Evolutionary conservation across 23 tunicate species (phyloP).

Genomic region (Phallusia fumigata): DNA sequence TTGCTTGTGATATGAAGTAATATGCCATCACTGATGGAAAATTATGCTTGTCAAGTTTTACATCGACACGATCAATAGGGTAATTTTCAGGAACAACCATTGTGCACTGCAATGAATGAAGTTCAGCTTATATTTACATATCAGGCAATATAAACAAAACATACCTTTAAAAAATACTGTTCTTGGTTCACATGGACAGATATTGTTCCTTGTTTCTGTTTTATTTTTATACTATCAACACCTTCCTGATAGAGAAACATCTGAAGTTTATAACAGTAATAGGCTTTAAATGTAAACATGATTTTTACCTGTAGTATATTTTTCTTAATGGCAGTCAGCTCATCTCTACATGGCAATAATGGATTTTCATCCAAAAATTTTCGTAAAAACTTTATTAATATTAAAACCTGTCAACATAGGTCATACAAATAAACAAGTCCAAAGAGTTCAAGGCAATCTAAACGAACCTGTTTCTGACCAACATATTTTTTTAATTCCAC

Average conservation of each 20-base stretch:
- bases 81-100: constrained; percentile 65
- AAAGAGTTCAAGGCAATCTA: neutral
- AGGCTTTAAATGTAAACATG: no score
- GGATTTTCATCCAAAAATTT: constrained; percentile 85
- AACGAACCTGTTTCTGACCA: constrained; percentile 58
- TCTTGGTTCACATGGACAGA: constrained; percentile 34
- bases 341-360: constrained; percentile 86
- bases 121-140: neutral
- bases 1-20: constrained; percentile 89
- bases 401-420: constrained; percentile 29
- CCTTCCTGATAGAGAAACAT: constrained; percentile 33
- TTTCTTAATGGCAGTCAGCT: constrained; percentile 51
- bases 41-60: constrained; percentile 50
- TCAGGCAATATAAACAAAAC: neutral
- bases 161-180: constrained; percentile 64
- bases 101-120: constrained; percentile 32
- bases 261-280: neutral
- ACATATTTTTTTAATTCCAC: constrained; percentile 73
- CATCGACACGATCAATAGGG: constrained; percentile 47
- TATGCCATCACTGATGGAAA: constrained; percentile 77
- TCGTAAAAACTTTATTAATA: constrained; percentile 54
- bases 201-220: constrained; percentile 69
- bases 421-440: no score
- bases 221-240: constrained; percentile 60
- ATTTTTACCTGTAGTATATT: constrained; percentile 48